Conservation (phyloP, 2,113 vertebrate species). For the Rhegmatorhina hoffmannsi region DNA sequence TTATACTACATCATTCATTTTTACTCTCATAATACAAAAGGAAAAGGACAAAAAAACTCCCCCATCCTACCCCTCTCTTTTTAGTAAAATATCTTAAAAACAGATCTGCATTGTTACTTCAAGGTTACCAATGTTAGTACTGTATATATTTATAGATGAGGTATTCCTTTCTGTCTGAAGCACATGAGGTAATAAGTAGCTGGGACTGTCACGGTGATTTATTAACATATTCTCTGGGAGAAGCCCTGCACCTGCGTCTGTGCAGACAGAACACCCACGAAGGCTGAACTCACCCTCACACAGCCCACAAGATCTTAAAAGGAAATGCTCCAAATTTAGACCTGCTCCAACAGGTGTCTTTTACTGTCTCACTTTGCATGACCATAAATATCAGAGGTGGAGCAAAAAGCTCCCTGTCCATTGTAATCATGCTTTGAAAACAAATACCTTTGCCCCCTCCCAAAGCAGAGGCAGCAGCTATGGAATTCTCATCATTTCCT, state of each 20-base stretch:
- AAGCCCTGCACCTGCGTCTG: conserved; percentile 75
- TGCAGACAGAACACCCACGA: conserved; percentile 67
- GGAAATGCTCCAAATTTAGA: conserved; percentile 70
- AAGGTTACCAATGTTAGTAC: conserved; percentile 32
- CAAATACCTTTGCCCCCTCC: conserved; percentile 44
- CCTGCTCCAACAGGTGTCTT: conserved; percentile 76
- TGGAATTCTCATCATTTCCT: conserved; percentile 77
- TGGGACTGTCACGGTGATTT: conserved; percentile 76
- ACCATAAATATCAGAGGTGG: conserved; percentile 70
- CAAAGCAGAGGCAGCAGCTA: conserved; percentile 40
- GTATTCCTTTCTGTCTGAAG: conserved; percentile 64
- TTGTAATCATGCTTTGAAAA: conserved; percentile 62
- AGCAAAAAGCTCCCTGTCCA: conserved; percentile 50
- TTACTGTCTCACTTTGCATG: conserved; percentile 63
- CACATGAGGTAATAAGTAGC: conserved; percentile 73
- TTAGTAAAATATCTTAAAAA: conserved; percentile 49
- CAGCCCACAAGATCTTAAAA: conserved; percentile 65
- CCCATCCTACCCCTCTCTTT: background rate
- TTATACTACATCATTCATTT: background rate
- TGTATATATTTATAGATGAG: conserved; percentile 58
- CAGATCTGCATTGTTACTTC: conserved; percentile 50
- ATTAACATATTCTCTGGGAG: conserved; percentile 77
- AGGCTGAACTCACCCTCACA: conserved; percentile 56
- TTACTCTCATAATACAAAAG: background rate
- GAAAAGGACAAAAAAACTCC: background rate